Evolutionary conservation across 2,888 invertebrate genomes (phyloP), one percentile per base, ranked within the genome.

Genomic region (Apotomis turbidana): DNA sequence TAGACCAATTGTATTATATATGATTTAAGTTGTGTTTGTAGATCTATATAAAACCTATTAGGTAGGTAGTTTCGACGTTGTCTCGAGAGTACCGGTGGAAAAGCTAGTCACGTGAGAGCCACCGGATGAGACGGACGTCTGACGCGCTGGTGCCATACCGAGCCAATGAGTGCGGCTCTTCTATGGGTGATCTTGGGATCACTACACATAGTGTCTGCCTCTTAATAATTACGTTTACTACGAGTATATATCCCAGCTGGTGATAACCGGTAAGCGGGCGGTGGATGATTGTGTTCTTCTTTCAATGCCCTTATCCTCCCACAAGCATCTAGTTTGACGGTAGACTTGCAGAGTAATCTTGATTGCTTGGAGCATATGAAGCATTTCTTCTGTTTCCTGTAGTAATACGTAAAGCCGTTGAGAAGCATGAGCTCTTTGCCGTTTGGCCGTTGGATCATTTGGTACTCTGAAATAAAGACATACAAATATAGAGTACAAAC

Each of bases 341-440:
- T 41, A 38, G 63, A 38, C 15, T 63, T 63, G 41, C 63, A 63
- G 13, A 63, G 63, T 41, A 54, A 63, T 13, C 63, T 63, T 0
- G 63, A 63, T 13, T 63, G 63, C 15, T 63, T 41, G 5, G 63
- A 63, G 41, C 63, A 63, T 54, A 63, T 63, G 54, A 63, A 63
- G 52, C 13, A 63, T 13, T 63, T 54, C 63, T 54, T 63, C 13
- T 63, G 63, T 12, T 13, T 63, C 9, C 41, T 63, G 52, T 63
- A 63, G 63, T 63, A 54, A 41, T 63, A 63, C 10, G 63, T 54
- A 15, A 54, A 63, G 15, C 52, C 63, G 52, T 41, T 52, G 10
- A 63, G 63, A 9, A 63, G 63, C 63, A 63, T 63, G 10, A 63
- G 63, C 4, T 54, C 6, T 63, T 63, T 63, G 6, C 63, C 63